These are phyloP conservation scores for Lymantria dispar DNA, from an alignment of 2,888 invertebrate species.

Conservation along the genomic window DNA sequence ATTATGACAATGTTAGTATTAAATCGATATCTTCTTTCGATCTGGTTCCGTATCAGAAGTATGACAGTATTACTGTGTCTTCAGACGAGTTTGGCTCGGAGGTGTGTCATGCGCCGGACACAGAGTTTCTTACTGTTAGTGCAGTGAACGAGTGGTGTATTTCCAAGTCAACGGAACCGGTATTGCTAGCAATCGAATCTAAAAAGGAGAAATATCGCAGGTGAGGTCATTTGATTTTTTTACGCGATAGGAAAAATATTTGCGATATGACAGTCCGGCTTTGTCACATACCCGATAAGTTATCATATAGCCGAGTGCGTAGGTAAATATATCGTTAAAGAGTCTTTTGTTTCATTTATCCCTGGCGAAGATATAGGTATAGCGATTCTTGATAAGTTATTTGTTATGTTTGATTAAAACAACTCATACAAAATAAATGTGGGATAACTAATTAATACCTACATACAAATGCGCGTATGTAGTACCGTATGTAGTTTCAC, in stretches of 20 bases:
- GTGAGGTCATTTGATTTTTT: slow-evolving; percentile 64
- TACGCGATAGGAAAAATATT: slow-evolving; percentile 56
- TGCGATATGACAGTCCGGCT: slow-evolving; percentile 59
- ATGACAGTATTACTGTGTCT: slow-evolving; percentile 77
- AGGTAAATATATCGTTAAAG: slow-evolving; percentile 48
- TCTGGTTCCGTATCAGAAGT: slow-evolving; percentile 77
- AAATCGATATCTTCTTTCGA: slow-evolving; percentile 77
- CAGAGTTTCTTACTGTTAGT: slow-evolving; percentile 76
- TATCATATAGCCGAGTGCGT: slow-evolving; percentile 54
- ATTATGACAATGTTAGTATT: slow-evolving; percentile 78
- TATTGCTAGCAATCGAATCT: slow-evolving; percentile 69
- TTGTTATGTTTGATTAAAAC: slow-evolving; percentile 4
- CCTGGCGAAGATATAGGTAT: slow-evolving; percentile 10
- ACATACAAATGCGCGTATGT: slow-evolving; percentile 34
- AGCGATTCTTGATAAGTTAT: neutral
- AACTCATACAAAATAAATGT: slow-evolving; percentile 14
- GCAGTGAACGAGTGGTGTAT: slow-evolving; percentile 80
- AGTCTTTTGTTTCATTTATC: slow-evolving; percentile 49
- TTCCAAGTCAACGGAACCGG: slow-evolving; percentile 67
- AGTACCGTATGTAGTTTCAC: slow-evolving; percentile 59
- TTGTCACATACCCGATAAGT: slow-evolving; percentile 63
- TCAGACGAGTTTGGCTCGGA: slow-evolving; percentile 79
- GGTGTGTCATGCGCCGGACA: slow-evolving; percentile 73
- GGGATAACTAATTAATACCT: slow-evolving; percentile 34
- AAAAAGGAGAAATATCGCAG: slow-evolving; percentile 81